Base-by-base conservation (phyloP, 2,888 invertebrate genomes). In the Lasioglossum pauxillum region DNA sequence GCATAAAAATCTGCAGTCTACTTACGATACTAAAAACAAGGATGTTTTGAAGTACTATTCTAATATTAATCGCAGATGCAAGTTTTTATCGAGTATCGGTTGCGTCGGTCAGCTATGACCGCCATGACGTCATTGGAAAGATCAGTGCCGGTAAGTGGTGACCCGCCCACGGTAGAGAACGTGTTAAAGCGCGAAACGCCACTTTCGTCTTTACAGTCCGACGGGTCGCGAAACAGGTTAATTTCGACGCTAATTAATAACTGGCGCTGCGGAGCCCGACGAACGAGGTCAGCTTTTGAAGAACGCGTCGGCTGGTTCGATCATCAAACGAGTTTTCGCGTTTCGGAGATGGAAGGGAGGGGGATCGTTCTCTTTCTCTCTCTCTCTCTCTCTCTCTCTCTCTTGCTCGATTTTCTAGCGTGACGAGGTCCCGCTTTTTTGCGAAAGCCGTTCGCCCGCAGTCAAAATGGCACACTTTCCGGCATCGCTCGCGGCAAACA, bases 161-260 rank as follows among this genome's bases (percentile, higher is more conserved):
- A 19, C 19, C 19, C 5, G 44, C 46, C 49, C 19, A 23, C 23
- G 8, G 8, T 7, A 53, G 53, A 10, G 23, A 53, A 53, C 23
- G 23, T 10, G 53, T 76, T 60, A 57, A 76, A 71, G n/a, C 31
- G 27, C 8, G 10, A 35, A 71, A 44, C 60, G 49, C 16, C 75
- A 41, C 27, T 64, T 64, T 67, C 14, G 46, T 27, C 16, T 46
- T 23, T 35, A 44, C 75, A 64, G 57, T 49, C 35, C 76, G 67
- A 74, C 35, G 41, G 41, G 49, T 53, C 27, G 38, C 71, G 31
- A 31, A 31, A 8, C 23, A 31, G n/a, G 14, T 46, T 64, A 69
- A 64, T 35, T 75, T 41, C 12, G 14, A 35, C 67, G 49, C 38
- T 67, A 75, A 80, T 80, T 80, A 76, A 57, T 41, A 76, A 57